A percentile compares a stretch with the other conserved stretches of the same genome.
Evolutionary conservation across 2,797 vertebrate species (phyloP).

Genomic region (Sebastes trivittatus): DNA sequence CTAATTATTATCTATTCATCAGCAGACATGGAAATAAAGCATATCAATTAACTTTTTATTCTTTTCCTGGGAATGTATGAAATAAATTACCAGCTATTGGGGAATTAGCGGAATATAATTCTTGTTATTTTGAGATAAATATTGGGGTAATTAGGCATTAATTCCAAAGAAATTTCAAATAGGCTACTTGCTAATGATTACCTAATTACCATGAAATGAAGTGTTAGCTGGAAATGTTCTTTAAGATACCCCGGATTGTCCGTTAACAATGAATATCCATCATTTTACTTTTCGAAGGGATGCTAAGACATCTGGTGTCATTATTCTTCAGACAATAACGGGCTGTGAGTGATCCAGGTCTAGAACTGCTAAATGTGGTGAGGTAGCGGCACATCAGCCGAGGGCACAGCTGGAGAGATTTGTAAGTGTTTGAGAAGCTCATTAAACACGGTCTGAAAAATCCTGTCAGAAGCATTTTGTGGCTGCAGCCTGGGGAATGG

Average conservation of each 20-base stretch:
- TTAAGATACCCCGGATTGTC: conserved; percentile 8
- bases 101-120: no score
- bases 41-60: no score
- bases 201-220: no score
- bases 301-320: conserved; percentile 11
- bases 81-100: no score
- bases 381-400: conserved; percentile 11
- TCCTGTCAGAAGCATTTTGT: conserved; percentile 40
- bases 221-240: background rate
- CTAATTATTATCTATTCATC: no score
- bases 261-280: background rate
- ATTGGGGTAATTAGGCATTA: no score
- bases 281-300: conserved; percentile 3
- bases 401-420: conserved; percentile 51
- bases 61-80: no score
- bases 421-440: conserved; percentile 62
- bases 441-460: conserved; percentile 56
- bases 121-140: no score
- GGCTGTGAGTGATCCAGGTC: conserved; percentile 8
- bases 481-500: conserved; percentile 37
- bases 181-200: no score
- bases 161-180: no score
- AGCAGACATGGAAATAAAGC: no score
- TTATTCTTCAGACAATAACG: conserved; percentile 28
- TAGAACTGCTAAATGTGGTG: conserved; percentile 7